These are phyloP conservation scores for Spodoptera litura DNA, from an alignment of 1,140 invertebrate genomes.

Conservation along the genomic window DNA sequence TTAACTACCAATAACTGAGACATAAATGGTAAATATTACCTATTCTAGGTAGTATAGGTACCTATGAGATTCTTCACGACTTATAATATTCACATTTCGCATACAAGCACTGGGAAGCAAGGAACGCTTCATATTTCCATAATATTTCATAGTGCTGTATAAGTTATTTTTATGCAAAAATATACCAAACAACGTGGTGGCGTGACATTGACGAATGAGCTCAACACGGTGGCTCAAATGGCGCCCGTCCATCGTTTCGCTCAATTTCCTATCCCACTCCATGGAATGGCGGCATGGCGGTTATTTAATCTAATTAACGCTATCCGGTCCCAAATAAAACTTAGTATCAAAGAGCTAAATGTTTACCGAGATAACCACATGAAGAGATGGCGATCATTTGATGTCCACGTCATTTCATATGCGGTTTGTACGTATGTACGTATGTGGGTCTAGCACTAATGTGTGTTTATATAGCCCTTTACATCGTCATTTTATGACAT, in stretches of 20 bases:
- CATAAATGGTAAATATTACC: background rate
- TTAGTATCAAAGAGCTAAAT: slow-evolving; percentile 44
- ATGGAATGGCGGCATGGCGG: slow-evolving; percentile 42
- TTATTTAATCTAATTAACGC: slow-evolving; percentile 50
- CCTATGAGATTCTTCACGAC: slow-evolving; percentile 6
- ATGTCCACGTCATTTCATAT: slow-evolving; percentile 30
- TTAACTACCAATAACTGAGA: slow-evolving; percentile 20
- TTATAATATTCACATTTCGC: slow-evolving; percentile 17
- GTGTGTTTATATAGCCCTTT: too few relatives aligned
- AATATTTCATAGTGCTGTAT: slow-evolving; percentile 53
- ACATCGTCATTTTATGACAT: background rate
- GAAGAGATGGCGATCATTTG: slow-evolving; percentile 34
- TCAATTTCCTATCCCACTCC: slow-evolving; percentile 62
- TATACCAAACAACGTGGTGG: slow-evolving; percentile 65
- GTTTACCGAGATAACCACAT: slow-evolving; percentile 47
- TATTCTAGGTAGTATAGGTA: too few relatives aligned
- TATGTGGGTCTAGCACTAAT: background rate
- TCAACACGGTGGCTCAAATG: slow-evolving; percentile 56
- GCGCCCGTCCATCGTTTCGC: slow-evolving; percentile 49
- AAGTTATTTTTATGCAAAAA: slow-evolving; percentile 79
- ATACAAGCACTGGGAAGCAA: background rate
- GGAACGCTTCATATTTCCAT: slow-evolving; percentile 53
- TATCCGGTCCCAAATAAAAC: slow-evolving; percentile 42
- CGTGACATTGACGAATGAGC: slow-evolving; percentile 72
- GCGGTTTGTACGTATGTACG: slow-evolving; percentile 1